phyloP scores from a whole-genome alignment of 2,797 vertebrate genomes.

The Sebastes cheni region DNA sequence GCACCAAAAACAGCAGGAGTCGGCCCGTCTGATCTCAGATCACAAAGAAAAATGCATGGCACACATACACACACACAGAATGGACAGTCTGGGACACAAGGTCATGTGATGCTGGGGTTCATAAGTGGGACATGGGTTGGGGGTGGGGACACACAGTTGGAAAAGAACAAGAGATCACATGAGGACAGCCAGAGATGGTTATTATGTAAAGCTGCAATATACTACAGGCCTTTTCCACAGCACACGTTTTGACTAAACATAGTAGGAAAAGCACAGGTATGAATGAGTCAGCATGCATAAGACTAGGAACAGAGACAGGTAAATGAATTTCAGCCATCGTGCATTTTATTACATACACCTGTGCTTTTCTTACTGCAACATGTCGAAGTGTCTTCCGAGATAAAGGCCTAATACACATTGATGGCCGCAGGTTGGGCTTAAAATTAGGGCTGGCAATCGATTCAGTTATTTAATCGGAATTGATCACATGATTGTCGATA shows the following conservation, averaged over 20 bases:
- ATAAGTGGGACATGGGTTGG: slow-evolving; percentile 44
- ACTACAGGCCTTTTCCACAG: not conserved
- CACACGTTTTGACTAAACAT: not conserved
- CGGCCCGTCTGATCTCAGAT: slow-evolving; percentile 14
- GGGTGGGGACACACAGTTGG: not conserved
- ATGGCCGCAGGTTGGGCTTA: not conserved
- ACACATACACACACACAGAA: slow-evolving; percentile 26
- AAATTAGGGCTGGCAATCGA: not conserved
- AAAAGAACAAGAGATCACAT: slow-evolving; percentile 32
- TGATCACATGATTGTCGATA: too few relatives aligned
- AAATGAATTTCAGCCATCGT: not conserved
- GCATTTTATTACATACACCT: not conserved
- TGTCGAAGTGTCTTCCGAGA: not conserved
- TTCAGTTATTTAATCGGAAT: too few relatives aligned
- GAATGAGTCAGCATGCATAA: not conserved
- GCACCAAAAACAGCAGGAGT: slow-evolving; percentile 53
- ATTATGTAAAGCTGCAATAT: slow-evolving; percentile 10
- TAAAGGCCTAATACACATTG: not conserved
- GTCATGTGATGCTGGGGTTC: slow-evolving; percentile 63
- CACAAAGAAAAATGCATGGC: slow-evolving; percentile 38
- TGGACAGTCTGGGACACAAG: slow-evolving; percentile 52
- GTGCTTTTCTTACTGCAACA: not conserved
- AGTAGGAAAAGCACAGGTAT: not conserved
- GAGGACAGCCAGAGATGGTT: slow-evolving; percentile 27
- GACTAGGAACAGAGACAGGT: not conserved